These are phyloP conservation scores for Drosophila mulleri DNA, from an alignment of 2,888 invertebrate genomes.

Conservation along the genomic window DNA sequence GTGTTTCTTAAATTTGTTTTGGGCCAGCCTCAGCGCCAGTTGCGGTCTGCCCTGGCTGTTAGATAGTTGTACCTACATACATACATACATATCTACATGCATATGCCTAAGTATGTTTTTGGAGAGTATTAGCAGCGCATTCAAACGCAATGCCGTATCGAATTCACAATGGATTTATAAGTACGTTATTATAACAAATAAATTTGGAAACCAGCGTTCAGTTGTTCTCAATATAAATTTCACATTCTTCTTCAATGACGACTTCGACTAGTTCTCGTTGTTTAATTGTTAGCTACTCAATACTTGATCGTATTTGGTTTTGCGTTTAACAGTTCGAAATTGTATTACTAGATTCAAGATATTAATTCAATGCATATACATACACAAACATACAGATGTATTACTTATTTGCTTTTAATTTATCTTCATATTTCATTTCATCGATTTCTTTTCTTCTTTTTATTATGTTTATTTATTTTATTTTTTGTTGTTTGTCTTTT, in stretches of 20 bases:
- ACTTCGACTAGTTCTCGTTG: constrained; percentile 74
- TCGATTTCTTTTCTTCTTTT: constrained; percentile 4
- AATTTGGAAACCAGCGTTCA: constrained; percentile 77
- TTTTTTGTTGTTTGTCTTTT: constrained; percentile 51
- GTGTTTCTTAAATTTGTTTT: constrained; percentile 40
- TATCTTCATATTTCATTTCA: constrained; percentile 33
- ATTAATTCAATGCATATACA: constrained; percentile 61
- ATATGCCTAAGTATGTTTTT: constrained; percentile 24
- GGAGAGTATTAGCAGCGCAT: constrained; percentile 16
- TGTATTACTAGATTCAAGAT: constrained; percentile 63
- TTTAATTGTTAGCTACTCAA: constrained; percentile 22
- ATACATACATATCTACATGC: constrained; percentile 7
- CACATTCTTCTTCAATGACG: constrained; percentile 52
- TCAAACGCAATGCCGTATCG: constrained; percentile 45
- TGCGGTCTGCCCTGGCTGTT: constrained; percentile 16
- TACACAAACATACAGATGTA: constrained; percentile 42
- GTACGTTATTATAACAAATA: constrained; percentile 65
- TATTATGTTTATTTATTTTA: no score
- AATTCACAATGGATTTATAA: constrained; percentile 63
- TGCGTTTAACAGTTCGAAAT: constrained; percentile 64
- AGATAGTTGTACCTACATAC: constrained; percentile 9
- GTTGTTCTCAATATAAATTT: constrained; percentile 64
- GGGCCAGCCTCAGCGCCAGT: constrained; percentile 16
- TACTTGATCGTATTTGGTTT: constrained; percentile 17
- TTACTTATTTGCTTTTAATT: constrained; percentile 35